Conservation (phyloP, 2,888 invertebrate species). For the Eupelmus urozonus region DNA sequence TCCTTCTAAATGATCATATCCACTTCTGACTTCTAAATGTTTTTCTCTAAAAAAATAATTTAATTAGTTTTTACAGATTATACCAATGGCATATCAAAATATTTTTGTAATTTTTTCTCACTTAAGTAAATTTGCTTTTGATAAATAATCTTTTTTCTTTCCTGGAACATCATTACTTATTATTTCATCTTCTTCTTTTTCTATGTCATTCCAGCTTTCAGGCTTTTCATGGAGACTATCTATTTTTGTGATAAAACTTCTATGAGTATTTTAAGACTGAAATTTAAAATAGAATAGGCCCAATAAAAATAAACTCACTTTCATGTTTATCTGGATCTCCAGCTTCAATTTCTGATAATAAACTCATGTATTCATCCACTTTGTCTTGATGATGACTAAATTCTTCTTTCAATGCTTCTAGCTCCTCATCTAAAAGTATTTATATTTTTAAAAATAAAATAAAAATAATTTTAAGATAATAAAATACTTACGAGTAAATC, state of each 20-base stretch:
- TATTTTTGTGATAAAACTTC: slow-evolving; percentile 69
- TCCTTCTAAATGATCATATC: slow-evolving; percentile 87
- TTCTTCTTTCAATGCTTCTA: slow-evolving; percentile 90
- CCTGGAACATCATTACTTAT: slow-evolving; percentile 77
- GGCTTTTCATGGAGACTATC: slow-evolving; percentile 87
- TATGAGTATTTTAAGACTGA: neutral
- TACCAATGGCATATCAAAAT: neutral
- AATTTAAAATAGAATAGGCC: neutral
- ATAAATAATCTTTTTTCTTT: slow-evolving; percentile 82
- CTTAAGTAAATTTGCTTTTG: slow-evolving; percentile 84
- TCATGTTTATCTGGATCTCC: slow-evolving; percentile 81
- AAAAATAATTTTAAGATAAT: too few relatives aligned
- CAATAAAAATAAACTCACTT: slow-evolving; percentile 79
- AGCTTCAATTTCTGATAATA: slow-evolving; percentile 85
- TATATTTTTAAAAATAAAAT: slow-evolving; percentile 5
- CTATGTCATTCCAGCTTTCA: slow-evolving; percentile 85
- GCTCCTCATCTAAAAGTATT: slow-evolving; percentile 83
- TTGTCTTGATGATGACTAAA: slow-evolving; percentile 95
- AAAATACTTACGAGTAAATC: slow-evolving; percentile 84
- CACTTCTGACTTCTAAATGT: slow-evolving; percentile 87
- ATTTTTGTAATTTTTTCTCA: slow-evolving; percentile 57
- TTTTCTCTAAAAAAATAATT: slow-evolving; percentile 80
- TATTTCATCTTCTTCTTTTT: slow-evolving; percentile 77
- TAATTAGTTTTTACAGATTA: neutral
- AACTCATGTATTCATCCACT: slow-evolving; percentile 91